Evolutionary conservation across 1,140 invertebrate species (phyloP), one percentile per base, ranked within the genome.

Genomic region (Philotrypesis tridentata): DNA sequence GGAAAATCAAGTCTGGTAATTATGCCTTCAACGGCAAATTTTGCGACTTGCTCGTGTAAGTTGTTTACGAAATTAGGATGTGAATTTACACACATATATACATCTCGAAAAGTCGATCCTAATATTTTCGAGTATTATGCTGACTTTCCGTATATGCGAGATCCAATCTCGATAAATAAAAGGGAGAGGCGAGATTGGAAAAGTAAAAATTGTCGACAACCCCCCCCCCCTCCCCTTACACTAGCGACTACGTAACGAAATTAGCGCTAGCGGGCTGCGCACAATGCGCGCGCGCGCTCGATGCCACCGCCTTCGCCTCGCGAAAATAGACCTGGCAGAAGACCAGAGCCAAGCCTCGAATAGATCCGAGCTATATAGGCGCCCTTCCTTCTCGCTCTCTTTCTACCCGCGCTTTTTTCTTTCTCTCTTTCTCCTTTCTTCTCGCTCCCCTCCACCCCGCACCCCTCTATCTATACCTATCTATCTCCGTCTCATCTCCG

Each of bases 301-400:
- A 5, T 90, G 87, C 86, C 87, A 86, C 87, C 89, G 88, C 88
- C 89, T 89, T 90, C 90, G 88, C 86, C 87, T 83, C 85, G 87
- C 87, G 85, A 89, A 91, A 91, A 91, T 91, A 91, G 90, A 91
- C 84, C 89, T 91, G 90, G 90, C 90, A 87, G 29, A 25, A 8
- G 80, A 88, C 89, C 90, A 91, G 88, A 89, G 77, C 83, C 77
- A 76, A 86, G 87, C 88, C 87, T 87, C 86, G 87, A 91, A 91
- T 91, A 91, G 89, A 90, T 87, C 89, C 85, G 70, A 88, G 88
- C 87, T 91, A 90, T 91, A 91, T 89, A 86, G 84, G 90, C 88
- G 86, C 79, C 71, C 83, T 78, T 79, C 82, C 87, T 82, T 40
- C 71, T 84, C 23, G 37, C 48, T 83, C 63, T 71, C 25, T 23